Base-by-base conservation (phyloP, 1,140 invertebrate genomes). In the Calliopsis andreniformis region DNA sequence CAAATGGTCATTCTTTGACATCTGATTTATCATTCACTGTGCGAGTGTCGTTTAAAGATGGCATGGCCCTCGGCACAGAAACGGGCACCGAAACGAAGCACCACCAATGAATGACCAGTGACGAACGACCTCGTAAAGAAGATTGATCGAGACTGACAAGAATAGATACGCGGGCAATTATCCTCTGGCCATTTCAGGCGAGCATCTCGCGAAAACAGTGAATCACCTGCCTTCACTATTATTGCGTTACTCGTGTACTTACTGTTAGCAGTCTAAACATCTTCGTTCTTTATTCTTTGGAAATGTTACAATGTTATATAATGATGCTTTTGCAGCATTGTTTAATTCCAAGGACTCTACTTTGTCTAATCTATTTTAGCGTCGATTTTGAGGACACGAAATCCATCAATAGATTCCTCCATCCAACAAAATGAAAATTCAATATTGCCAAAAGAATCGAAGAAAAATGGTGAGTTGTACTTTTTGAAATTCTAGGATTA, bases 71-170 rank as follows among this genome's bases (percentile, higher is more conserved):
- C 3, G 6, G 49, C 25, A n/a, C 18, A 49, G 39, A 32, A 30
- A 30, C 66, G 18, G 14, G 30, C 25, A 47, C 12, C 51, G 39
- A 72, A 81, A 77, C 30, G 47, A 69, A 56, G 42, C 55, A 30
- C 20, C 30, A 10, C 42, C 80, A 75, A 83, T 83, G 79, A 75
- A 82, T 80, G 67, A 66, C 73, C 79, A 30, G 63, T 78, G 76
- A 83, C 68, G 42, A 76, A 82, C 73, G 39, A 20, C 58, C 69
- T 82, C 69, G 58, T 82, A 75, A 83, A 83, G 80, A 78, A 82
- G 76, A 83, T 67, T 51, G 80, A 82, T 82, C 64, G 76, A 20
- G n/a, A 73, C 49, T 42, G 53, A 66, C 64, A 56, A 59, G 28
- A 79, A 83, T 82, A 73, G 80, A 83, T 73, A 79, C 49, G 32